phyloP scores from a whole-genome alignment of 2,113 vertebrate species.

The Neodontobutis hainanensis region DNA sequence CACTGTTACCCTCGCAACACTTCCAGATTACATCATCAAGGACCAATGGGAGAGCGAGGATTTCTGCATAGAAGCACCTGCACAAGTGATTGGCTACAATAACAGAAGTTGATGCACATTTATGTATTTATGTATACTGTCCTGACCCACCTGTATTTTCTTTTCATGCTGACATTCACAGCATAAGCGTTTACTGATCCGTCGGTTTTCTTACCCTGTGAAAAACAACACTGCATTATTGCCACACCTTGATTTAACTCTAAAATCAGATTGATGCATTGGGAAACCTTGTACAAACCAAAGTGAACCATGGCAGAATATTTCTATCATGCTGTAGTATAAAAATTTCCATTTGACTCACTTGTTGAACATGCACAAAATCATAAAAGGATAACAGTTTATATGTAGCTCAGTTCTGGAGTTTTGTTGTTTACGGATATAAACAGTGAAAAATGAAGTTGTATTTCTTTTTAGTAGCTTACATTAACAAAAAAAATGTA shows the following conservation, averaged over 20 bases:
- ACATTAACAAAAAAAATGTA: too few species aligned
- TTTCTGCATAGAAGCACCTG: constrained; percentile 77
- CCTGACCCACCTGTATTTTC: constrained; percentile 90
- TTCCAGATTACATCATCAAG: constrained; percentile 80
- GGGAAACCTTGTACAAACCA: background rate
- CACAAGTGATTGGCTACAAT: constrained; percentile 74
- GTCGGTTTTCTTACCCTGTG: constrained; percentile 89
- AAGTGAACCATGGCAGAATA: too few species aligned
- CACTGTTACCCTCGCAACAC: constrained; percentile 76
- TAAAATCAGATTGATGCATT: background rate
- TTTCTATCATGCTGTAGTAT: too few species aligned
- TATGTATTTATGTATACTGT: background rate
- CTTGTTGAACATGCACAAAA: too few species aligned
- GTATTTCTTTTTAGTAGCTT: too few species aligned
- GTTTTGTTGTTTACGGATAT: too few species aligned
- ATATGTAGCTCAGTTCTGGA: too few species aligned
- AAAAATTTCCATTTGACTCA: too few species aligned
- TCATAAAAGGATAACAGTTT: too few species aligned
- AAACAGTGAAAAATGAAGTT: too few species aligned
- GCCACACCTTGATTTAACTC: background rate
- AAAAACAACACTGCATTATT: constrained; percentile 39
- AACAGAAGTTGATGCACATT: constrained; percentile 24
- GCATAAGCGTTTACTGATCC: constrained; percentile 90
- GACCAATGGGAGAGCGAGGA: constrained; percentile 74
- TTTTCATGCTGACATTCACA: constrained; percentile 93